Conservation (phyloP, 2,113 vertebrate species). For the Sceloporus undulatus region DNA sequence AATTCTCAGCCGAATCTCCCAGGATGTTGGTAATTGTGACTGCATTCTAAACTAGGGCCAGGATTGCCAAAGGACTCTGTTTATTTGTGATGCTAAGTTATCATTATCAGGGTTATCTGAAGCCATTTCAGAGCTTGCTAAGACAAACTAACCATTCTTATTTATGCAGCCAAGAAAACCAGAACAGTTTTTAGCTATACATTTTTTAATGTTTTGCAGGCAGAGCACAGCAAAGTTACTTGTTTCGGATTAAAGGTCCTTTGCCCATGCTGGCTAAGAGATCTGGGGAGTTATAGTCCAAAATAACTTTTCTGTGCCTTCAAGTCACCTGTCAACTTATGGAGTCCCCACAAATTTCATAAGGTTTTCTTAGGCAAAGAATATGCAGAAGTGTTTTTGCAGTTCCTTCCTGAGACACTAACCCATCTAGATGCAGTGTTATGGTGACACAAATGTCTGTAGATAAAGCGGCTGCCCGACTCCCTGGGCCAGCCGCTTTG, state of each 20-base stretch:
- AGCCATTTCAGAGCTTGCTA: background rate
- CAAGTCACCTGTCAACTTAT: too few species aligned
- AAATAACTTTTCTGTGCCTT: too few species aligned
- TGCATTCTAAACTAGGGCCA: background rate
- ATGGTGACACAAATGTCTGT: background rate
- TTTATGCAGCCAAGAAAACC: background rate
- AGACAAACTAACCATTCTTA: constrained; percentile 2
- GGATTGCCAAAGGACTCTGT: background rate
- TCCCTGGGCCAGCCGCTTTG: too few species aligned
- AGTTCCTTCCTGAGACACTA: background rate
- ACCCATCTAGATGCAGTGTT: background rate
- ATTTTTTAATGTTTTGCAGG: background rate
- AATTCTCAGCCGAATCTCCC: background rate
- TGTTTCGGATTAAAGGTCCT: too few species aligned
- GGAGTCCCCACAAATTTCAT: too few species aligned
- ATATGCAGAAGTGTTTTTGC: too few species aligned
- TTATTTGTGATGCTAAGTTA: background rate
- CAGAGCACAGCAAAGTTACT: too few species aligned
- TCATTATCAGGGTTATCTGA: background rate
- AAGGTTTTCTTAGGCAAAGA: too few species aligned
- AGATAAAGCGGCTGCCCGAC: too few species aligned
- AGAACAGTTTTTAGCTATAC: background rate
- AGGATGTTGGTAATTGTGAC: constrained; percentile 1
- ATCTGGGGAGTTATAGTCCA: too few species aligned
- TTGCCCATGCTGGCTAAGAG: too few species aligned